Evolutionary conservation across 2,888 invertebrate genomes (phyloP).

Genomic region (Sycophila texana): DNA sequence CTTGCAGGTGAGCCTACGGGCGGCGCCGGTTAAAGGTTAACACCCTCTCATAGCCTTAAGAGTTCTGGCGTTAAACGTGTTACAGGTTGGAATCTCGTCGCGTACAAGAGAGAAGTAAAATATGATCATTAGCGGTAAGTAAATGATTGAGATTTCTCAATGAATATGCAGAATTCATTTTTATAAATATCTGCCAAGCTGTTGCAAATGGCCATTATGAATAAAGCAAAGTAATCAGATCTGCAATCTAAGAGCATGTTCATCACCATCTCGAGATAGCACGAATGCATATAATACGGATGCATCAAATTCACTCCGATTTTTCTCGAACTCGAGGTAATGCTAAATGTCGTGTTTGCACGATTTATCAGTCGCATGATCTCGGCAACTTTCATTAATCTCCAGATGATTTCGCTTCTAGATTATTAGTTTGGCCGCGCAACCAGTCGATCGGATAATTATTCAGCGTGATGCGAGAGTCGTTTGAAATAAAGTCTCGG

Average conservation of each 20-base stretch:
- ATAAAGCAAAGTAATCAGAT: not conserved
- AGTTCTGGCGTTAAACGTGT: slow-evolving; percentile 40
- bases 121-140: not conserved
- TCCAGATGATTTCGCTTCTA: not conserved
- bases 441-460: slow-evolving; percentile 15
- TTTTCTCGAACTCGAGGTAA: not conserved
- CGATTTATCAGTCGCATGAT: slow-evolving; percentile 25
- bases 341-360: slow-evolving; percentile 13
- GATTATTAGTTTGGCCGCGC: not conserved
- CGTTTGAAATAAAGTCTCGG: not conserved
- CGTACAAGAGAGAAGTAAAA: not conserved
- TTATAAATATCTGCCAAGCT: not conserved
- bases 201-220: not conserved
- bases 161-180: not conserved
- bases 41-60: slow-evolving; percentile 68
- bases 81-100: not conserved
- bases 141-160: not conserved
- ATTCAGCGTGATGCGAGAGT: slow-evolving; percentile 17
- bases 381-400: slow-evolving; percentile 18
- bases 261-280: no score
- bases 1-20: slow-evolving; percentile 62
- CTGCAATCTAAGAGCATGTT: no score
- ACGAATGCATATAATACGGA: slow-evolving; percentile 1
- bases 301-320: slow-evolving; percentile 2
- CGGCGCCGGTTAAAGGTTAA: slow-evolving; percentile 66